Conservation (phyloP, 2,888 invertebrate genomes). For the Pteria penguin region DNA sequence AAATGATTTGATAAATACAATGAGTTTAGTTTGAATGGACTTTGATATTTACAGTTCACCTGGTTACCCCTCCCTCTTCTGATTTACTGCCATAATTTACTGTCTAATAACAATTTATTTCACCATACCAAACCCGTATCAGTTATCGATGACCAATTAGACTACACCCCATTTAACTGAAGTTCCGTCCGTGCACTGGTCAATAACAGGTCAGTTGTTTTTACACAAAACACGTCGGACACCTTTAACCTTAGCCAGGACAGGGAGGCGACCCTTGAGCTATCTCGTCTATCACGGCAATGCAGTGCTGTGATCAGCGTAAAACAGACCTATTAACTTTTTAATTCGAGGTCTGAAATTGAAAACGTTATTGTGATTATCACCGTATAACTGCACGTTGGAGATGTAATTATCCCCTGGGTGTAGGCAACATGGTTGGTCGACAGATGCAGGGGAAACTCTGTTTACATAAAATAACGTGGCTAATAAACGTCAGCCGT, state of each 20-base stretch:
- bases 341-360: constrained; percentile 8
- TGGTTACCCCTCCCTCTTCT: too few relatives aligned
- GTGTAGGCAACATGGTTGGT: background rate
- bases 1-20: too few relatives aligned
- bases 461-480: too few relatives aligned
- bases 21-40: too few relatives aligned
- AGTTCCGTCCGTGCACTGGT: background rate
- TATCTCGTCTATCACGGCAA: background rate
- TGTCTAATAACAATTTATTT: too few relatives aligned
- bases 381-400: background rate
- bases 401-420: background rate
- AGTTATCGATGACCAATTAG: too few relatives aligned
- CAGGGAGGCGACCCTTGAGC: background rate
- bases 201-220: background rate
- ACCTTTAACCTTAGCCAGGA: background rate
- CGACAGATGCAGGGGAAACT: too few relatives aligned
- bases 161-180: too few relatives aligned
- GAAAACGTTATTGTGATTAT: background rate
- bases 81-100: too few relatives aligned
- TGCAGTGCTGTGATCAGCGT: background rate
- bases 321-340: constrained; percentile 16
- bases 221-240: background rate
- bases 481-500: too few relatives aligned
- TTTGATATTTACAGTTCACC: too few relatives aligned
- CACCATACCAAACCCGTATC: too few relatives aligned